Evolutionary conservation across 2,797 vertebrate species (phyloP).

Genomic region (Sebastes nivosus): DNA sequence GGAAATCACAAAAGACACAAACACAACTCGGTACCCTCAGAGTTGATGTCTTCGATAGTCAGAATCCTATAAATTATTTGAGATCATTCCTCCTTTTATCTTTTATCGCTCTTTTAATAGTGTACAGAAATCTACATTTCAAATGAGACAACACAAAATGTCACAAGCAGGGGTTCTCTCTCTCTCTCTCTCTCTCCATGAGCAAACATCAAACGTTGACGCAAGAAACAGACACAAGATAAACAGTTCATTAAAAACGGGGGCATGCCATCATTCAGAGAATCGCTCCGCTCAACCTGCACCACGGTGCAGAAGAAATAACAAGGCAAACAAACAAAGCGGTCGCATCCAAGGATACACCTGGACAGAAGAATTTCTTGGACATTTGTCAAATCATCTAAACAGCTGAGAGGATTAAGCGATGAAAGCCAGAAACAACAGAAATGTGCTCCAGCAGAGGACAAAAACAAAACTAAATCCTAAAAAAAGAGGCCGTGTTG

Average conservation of each 20-base stretch:
- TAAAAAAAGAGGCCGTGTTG: background rate
- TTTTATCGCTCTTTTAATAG: slow-evolving; percentile 27
- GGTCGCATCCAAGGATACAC: slow-evolving; percentile 40
- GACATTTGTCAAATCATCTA: slow-evolving; percentile 50
- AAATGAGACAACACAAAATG: slow-evolving; percentile 60
- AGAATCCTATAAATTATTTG: slow-evolving; percentile 52
- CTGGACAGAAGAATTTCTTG: slow-evolving; percentile 40
- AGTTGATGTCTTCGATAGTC: background rate
- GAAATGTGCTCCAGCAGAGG: slow-evolving; percentile 5
- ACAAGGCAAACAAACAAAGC: slow-evolving; percentile 50
- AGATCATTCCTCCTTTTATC: slow-evolving; percentile 35
- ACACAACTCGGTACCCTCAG: background rate
- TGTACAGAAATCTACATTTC: slow-evolving; percentile 41
- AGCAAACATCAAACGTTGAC: slow-evolving; percentile 69
- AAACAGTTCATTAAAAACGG: slow-evolving; percentile 78
- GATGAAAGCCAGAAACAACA: slow-evolving; percentile 28
- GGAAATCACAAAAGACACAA: slow-evolving; percentile 13
- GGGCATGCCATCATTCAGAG: slow-evolving; percentile 59
- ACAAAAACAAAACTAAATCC: background rate
- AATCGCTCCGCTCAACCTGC: slow-evolving; percentile 45
- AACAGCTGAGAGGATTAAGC: slow-evolving; percentile 23
- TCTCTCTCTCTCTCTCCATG: background rate
- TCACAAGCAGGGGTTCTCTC: slow-evolving; percentile 6
- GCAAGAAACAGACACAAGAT: slow-evolving; percentile 49
- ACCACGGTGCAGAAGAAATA: slow-evolving; percentile 44